A percentile compares a stretch with the other conserved stretches of the same genome.
Conservation (phyloP, 2,113 vertebrate genomes). For the Phrynocephalus versicolor region DNA sequence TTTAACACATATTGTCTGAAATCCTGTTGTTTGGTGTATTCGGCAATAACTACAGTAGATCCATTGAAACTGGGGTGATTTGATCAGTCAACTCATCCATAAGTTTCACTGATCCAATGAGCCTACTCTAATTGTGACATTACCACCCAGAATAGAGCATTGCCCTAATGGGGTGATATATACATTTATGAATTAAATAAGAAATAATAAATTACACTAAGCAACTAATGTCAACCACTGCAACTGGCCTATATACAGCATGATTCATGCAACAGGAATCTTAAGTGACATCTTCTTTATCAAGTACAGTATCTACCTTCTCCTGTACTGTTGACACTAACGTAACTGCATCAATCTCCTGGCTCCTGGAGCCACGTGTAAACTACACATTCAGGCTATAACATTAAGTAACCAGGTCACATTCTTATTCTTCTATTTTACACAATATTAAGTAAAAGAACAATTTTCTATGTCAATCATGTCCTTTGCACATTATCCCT, state of each 20-base stretch:
- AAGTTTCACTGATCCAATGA: no score
- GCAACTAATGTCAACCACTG: no score
- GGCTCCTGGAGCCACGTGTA: background rate
- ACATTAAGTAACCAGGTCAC: background rate
- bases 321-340: background rate
- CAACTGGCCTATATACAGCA: background rate
- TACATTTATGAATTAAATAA: no score
- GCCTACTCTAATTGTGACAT: no score
- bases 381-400: background rate
- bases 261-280: background rate
- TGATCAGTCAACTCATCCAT: no score
- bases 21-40: no score
- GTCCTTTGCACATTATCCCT: background rate
- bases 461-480: background rate
- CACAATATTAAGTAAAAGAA: background rate
- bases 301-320: background rate
- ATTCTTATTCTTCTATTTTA: background rate
- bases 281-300: background rate
- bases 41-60: no score
- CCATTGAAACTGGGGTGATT: no score
- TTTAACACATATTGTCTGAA: no score
- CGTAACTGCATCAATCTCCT: background rate
- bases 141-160: no score
- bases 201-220: no score
- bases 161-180: no score